Conservation (phyloP, 2,113 vertebrate species). For the Cariama cristata region DNA sequence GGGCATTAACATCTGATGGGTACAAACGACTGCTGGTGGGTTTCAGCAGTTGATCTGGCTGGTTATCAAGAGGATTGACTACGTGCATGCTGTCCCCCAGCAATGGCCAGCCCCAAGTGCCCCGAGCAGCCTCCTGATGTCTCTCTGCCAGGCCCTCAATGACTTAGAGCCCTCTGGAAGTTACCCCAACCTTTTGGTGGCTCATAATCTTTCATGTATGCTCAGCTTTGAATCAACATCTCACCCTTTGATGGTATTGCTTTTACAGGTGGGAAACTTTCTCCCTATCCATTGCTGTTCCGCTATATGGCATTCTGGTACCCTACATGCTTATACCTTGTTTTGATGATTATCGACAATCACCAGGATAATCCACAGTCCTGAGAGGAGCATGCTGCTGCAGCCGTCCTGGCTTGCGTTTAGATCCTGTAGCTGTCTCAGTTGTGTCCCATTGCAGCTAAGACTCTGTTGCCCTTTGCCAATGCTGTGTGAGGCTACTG, state of each 20-base stretch:
- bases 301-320: not conserved
- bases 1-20: not conserved
- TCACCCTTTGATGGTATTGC: not conserved
- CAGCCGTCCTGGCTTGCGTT: not conserved
- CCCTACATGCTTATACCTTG: not conserved
- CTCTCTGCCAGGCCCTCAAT: not conserved
- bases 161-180: not conserved
- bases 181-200: not conserved
- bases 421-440: not conserved
- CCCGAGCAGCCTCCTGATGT: not conserved
- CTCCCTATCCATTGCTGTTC: not conserved
- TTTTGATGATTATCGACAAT: not conserved
- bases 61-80: not conserved
- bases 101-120: fast-evolving
- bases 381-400: not conserved
- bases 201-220: not conserved
- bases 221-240: not conserved
- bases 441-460: not conserved
- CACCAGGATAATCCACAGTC: too few species aligned
- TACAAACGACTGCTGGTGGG: not conserved
- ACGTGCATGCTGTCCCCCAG: not conserved
- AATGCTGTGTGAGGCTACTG: not conserved
- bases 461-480: not conserved
- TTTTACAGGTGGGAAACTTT: not conserved
- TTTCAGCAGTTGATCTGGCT: not conserved